Percentiles rank a stretch among this genome's conserved stretches.
phyloP scores from a whole-genome alignment of 2,113 vertebrate genomes.

The Mandrillus leucophaeus region DNA sequence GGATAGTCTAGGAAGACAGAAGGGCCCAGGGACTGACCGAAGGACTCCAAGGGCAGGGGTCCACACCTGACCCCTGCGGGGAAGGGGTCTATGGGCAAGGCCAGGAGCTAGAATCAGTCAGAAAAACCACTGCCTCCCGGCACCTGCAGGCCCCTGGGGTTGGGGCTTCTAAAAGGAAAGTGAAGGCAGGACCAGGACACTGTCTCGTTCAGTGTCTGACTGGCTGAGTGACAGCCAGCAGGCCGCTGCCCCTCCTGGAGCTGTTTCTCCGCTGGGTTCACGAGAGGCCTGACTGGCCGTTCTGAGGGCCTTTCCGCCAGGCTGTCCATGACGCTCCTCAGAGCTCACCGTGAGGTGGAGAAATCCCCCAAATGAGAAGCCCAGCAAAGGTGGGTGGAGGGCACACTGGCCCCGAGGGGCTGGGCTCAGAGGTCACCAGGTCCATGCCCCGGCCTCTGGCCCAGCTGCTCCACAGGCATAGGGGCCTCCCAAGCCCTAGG shows the following conservation, averaged over 20 bases:
- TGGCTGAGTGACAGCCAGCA: not conserved
- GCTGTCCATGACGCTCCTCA: not conserved
- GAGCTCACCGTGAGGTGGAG: not conserved
- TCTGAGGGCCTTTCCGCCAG: not conserved
- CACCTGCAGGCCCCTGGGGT: constrained; percentile 68
- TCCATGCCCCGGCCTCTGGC: not conserved
- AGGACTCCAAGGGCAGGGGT: not conserved
- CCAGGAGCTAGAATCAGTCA: not conserved
- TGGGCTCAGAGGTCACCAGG: not conserved
- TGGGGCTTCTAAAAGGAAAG: constrained; percentile 85
- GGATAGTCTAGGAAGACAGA: not conserved
- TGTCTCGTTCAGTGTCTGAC: not conserved
- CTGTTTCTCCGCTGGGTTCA: not conserved
- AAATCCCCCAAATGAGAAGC: not conserved
- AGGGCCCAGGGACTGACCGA: not conserved
- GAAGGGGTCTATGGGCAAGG: not conserved
- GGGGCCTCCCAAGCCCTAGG: constrained; percentile 23
- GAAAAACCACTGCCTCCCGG: not conserved
- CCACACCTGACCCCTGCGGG: not conserved
- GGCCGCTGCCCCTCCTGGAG: not conserved
- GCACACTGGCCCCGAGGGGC: not conserved
- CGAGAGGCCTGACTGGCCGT: not conserved
- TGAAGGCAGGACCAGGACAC: not conserved
- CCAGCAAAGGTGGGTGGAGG: not conserved
- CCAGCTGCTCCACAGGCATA: not conserved